A percentile compares a stretch with the other conserved stretches of the same genome.
These are phyloP conservation scores for Hyperoodon ampullatus DNA, from an alignment of 2,113 vertebrate genomes.

Conservation along the genomic window DNA sequence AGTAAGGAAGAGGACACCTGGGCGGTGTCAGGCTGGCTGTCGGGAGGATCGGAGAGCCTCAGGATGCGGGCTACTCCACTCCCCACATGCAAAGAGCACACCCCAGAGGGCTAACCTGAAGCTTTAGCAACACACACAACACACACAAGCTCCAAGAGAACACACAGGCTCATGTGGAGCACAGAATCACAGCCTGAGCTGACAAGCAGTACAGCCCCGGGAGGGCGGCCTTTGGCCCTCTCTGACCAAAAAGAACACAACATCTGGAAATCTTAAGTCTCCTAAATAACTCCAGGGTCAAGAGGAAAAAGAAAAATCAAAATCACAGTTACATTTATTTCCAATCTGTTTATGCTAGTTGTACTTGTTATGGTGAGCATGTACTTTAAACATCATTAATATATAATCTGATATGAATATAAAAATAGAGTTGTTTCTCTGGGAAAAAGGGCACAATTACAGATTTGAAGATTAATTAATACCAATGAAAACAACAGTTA, in stretches of 20 bases:
- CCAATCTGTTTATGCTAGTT: not conserved
- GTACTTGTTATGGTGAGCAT: not conserved
- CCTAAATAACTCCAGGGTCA: not conserved
- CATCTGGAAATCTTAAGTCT: constrained; percentile 38
- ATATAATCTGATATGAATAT: not conserved
- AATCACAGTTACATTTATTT: constrained; percentile 14
- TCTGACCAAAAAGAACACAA: not conserved
- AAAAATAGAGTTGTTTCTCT: not conserved
- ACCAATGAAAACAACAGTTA: not conserved
- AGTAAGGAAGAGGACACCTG: not conserved
- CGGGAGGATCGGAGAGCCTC: not conserved
- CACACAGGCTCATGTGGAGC: not conserved
- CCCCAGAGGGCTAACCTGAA: not conserved
- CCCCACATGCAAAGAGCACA: not conserved
- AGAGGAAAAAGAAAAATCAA: not conserved
- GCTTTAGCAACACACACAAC: not conserved
- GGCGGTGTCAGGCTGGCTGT: not conserved
- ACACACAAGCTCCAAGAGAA: not conserved
- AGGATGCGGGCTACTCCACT: not conserved
- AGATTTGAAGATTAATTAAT: not conserved
- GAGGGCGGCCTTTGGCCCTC: not conserved
- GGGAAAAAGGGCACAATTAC: not conserved
- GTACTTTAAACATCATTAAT: not conserved
- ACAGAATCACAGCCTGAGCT: not conserved
- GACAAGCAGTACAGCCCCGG: not conserved